Conservation (phyloP, 2,797 vertebrate genomes). For the Phalanger gymnotis region DNA sequence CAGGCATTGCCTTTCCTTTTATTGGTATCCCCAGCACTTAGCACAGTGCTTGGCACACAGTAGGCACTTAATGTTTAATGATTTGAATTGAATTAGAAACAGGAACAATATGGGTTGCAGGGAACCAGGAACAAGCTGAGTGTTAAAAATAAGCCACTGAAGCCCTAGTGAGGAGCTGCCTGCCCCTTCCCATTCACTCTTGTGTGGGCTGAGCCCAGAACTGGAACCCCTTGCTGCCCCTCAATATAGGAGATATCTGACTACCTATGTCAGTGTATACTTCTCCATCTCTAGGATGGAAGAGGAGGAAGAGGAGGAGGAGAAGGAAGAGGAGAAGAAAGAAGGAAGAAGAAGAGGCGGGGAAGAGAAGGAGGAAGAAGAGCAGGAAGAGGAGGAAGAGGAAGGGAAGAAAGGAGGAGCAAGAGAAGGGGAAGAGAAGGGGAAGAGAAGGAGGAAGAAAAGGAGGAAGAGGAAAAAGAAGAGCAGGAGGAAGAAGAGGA, state of each 20-base stretch:
- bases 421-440: no score
- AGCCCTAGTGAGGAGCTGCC: background rate
- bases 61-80: background rate
- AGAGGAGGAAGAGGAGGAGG: no score
- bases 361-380: no score
- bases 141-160: background rate
- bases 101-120: background rate
- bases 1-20: background rate
- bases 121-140: background rate
- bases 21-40: background rate
- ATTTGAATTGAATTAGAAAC: background rate
- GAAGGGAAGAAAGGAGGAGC: no score
- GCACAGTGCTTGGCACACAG: background rate
- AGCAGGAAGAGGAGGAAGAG: no score
- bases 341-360: no score
- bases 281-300: background rate
- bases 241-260: background rate
- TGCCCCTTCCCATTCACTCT: background rate
- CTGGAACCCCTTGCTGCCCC: background rate
- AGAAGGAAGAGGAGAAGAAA: no score
- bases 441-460: no score
- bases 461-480: no score
- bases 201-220: background rate
- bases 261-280: background rate
- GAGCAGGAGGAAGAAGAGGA: no score